Evolutionary conservation across 2,797 vertebrate genomes (phyloP).

Genomic region (Poeciliopsis gracilis): DNA sequence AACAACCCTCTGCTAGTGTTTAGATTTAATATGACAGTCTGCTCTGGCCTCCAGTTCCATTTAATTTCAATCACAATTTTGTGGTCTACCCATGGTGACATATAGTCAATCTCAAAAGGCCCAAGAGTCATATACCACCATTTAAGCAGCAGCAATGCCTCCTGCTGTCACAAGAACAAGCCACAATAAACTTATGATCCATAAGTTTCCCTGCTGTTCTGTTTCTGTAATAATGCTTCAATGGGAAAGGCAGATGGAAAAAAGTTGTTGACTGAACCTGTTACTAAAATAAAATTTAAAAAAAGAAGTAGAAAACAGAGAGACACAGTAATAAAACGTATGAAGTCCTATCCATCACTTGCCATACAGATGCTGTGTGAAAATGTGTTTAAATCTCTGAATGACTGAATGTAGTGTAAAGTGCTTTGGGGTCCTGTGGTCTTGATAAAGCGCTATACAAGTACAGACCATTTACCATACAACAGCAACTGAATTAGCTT

Average conservation of each 20-base stretch:
- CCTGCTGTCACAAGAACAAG: constrained; percentile 47
- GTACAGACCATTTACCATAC: not conserved
- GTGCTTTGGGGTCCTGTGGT: no score
- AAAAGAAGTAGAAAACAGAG: not conserved
- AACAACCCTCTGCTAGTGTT: constrained; percentile 8
- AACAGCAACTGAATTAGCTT: constrained; percentile 11
- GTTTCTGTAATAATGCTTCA: constrained; percentile 18
- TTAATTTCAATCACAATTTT: constrained; percentile 9
- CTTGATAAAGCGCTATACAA: no score
- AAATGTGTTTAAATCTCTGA: no score
- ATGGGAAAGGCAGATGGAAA: not conserved
- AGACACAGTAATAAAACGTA: not conserved
- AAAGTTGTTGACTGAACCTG: not conserved
- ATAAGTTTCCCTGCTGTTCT: not conserved
- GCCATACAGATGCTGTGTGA: no score
- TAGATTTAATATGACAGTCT: constrained; percentile 8
- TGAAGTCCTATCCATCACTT: not conserved
- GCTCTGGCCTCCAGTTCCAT: constrained; percentile 11
- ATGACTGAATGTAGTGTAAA: no score
- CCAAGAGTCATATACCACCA: not conserved
- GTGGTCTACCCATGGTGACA: constrained; percentile 1
- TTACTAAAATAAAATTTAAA: not conserved
- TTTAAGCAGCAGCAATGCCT: constrained; percentile 42
- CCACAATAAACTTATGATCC: constrained; percentile 4
- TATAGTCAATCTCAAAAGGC: not conserved